phyloP scores from a whole-genome alignment of 2,888 invertebrate genomes.

The Drosophila kanekoi region DNA sequence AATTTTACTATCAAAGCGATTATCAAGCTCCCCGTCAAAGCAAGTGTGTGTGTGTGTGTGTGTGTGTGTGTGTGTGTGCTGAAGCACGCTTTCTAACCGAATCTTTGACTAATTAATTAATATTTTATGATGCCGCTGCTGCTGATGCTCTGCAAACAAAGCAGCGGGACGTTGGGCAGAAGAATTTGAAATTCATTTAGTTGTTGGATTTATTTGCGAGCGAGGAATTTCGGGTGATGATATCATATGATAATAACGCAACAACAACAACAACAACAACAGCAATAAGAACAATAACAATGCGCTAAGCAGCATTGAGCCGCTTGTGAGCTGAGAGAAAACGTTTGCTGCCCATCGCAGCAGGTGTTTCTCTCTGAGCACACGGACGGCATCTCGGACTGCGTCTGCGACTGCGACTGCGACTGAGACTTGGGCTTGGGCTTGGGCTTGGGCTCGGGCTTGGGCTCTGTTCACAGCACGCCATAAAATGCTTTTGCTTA shows the following conservation, averaged over 20 bases:
- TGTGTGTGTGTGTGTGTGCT: conserved; percentile 16
- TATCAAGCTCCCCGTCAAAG: conserved; percentile 54
- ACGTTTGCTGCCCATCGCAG: conserved; percentile 68
- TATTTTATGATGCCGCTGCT: conserved; percentile 75
- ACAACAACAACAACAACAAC: conserved; percentile 46
- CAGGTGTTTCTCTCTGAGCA: conserved; percentile 72
- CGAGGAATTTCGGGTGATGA: conserved; percentile 83
- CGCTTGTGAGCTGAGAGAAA: conserved; percentile 33
- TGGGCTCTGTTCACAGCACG: conserved; percentile 63
- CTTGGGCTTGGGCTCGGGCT: conserved; percentile 1
- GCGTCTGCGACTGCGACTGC: conserved; percentile 10
- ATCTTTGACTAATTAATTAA: conserved; percentile 71
- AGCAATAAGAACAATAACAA: conserved; percentile 29
- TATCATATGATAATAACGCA: conserved; percentile 83
- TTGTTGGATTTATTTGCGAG: conserved; percentile 82
- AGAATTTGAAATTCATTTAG: conserved; percentile 77
- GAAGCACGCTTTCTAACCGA: conserved; percentile 71
- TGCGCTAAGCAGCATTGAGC: conserved; percentile 40
- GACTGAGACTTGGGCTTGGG: conserved; percentile 1
- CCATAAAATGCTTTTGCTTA: conserved; percentile 78
- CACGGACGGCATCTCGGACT: conserved; percentile 13
- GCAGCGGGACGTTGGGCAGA: conserved; percentile 67
- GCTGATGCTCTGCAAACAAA: conserved; percentile 73
- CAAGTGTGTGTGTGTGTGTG: conserved; percentile 6
- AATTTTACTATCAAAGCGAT: conserved; percentile 67